phyloP scores from a whole-genome alignment of 2,888 invertebrate genomes.

The Dione vanillae region DNA sequence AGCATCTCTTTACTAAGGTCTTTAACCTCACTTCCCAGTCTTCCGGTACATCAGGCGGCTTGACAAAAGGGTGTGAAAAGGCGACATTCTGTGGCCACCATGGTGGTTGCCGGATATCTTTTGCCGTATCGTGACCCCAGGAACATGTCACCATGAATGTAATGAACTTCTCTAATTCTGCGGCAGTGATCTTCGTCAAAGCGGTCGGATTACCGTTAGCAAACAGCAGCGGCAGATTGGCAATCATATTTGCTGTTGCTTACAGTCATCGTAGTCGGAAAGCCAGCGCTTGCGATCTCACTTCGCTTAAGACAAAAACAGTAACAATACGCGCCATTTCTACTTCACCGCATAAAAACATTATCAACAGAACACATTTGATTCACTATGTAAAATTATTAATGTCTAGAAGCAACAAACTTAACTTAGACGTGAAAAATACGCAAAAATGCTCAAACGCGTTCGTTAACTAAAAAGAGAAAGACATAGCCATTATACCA shows the following conservation, averaged over 20 bases:
- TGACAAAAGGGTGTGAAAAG: slow-evolving; percentile 86
- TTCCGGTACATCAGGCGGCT: slow-evolving; percentile 73
- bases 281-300: slow-evolving; percentile 74
- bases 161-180: slow-evolving; percentile 88
- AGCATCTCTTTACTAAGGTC: slow-evolving; percentile 87
- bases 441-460: slow-evolving; percentile 66
- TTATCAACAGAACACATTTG: slow-evolving; percentile 55
- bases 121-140: slow-evolving; percentile 85
- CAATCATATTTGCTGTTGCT: slow-evolving; percentile 85
- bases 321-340: slow-evolving; percentile 64
- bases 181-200: slow-evolving; percentile 85
- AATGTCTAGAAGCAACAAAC: slow-evolving; percentile 47
- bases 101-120: slow-evolving; percentile 85
- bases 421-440: slow-evolving; percentile 55
- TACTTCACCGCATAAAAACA: slow-evolving; percentile 51
- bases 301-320: slow-evolving; percentile 65
- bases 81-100: slow-evolving; percentile 89
- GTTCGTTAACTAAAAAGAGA: slow-evolving; percentile 69
- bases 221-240: slow-evolving; percentile 89
- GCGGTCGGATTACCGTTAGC: slow-evolving; percentile 89
- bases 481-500: slow-evolving; percentile 57
- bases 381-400: slow-evolving; percentile 46
- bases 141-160: slow-evolving; percentile 91
- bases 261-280: slow-evolving; percentile 76
- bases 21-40: slow-evolving; percentile 86